phyloP scores from a whole-genome alignment of 2,797 vertebrate genomes.

The Notoglanidium macrostoma region DNA sequence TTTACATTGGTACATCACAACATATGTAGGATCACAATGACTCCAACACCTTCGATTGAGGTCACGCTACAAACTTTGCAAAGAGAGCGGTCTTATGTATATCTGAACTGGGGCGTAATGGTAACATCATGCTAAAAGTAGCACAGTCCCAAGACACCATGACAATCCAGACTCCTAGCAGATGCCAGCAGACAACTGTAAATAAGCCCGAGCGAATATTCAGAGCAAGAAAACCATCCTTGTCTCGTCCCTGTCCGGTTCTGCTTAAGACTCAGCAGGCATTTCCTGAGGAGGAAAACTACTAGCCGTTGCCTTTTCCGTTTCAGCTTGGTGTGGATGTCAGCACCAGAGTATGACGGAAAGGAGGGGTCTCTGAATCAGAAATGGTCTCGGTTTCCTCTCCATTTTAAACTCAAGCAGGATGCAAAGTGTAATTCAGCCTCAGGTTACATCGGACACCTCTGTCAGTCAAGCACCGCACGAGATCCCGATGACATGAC shows the following conservation, averaged over 20 bases:
- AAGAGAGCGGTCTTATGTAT: not conserved
- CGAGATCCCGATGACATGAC: not conserved
- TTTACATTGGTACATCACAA: not conserved
- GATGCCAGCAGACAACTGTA: not conserved
- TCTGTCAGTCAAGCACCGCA: conserved; percentile 9
- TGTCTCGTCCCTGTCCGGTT: conserved; percentile 9
- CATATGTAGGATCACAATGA: not conserved
- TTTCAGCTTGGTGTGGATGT: conserved; percentile 9
- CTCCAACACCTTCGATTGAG: not conserved
- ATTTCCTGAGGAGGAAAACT: conserved; percentile 42
- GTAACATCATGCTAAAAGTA: not conserved
- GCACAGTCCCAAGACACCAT: not conserved
- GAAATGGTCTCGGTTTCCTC: not conserved
- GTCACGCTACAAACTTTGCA: not conserved
- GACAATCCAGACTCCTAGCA: not conserved
- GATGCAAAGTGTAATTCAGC: conserved; percentile 18
- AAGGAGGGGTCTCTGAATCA: conserved; percentile 27
- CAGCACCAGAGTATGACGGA: conserved; percentile 15
- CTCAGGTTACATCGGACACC: not conserved
- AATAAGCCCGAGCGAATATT: not conserved
- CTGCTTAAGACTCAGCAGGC: conserved; percentile 22
- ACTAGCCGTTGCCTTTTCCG: conserved; percentile 30
- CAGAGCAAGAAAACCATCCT: not conserved
- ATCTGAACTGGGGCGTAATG: not conserved
- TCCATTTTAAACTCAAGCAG: conserved; percentile 1